Evolutionary conservation across 53 echinoderm and acorn worm species (phyloP).

Genomic region (Hippasteria phrygiana): DNA sequence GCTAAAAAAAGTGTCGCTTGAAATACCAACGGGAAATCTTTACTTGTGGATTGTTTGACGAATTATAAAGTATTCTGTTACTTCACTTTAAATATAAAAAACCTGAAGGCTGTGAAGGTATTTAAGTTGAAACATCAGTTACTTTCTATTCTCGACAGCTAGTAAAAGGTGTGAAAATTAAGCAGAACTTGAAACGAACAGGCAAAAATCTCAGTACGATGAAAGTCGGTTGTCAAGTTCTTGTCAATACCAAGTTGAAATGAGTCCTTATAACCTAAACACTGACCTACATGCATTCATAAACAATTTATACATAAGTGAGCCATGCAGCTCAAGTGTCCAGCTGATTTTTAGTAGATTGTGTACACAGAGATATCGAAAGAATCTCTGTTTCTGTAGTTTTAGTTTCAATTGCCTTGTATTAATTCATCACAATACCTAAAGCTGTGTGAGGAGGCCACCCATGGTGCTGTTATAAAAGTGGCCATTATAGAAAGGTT

Average conservation of each 20-base stretch:
- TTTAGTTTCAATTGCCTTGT: conserved; percentile 19
- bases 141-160: neutral
- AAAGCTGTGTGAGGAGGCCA: too few species aligned
- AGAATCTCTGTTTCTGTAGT: neutral
- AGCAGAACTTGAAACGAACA: neutral
- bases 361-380: neutral
- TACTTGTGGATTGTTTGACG: too few species aligned
- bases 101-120: neutral
- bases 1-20: too few species aligned
- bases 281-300: neutral
- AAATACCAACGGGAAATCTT: too few species aligned
- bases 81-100: neutral
- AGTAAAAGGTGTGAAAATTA: neutral
- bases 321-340: neutral
- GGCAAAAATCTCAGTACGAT: neutral
- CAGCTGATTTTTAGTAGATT: neutral
- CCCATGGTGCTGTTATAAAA: too few species aligned
- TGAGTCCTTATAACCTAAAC: conserved; percentile 13
- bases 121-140: too few species aligned
- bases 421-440: neutral
- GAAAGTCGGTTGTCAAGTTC: neutral
- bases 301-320: neutral
- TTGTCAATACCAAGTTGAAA: neutral
- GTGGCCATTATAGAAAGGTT: too few species aligned
- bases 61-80: neutral